Evolutionary conservation across 2,797 vertebrate species (phyloP).

Genomic region (Myotis pilosus): DNA sequence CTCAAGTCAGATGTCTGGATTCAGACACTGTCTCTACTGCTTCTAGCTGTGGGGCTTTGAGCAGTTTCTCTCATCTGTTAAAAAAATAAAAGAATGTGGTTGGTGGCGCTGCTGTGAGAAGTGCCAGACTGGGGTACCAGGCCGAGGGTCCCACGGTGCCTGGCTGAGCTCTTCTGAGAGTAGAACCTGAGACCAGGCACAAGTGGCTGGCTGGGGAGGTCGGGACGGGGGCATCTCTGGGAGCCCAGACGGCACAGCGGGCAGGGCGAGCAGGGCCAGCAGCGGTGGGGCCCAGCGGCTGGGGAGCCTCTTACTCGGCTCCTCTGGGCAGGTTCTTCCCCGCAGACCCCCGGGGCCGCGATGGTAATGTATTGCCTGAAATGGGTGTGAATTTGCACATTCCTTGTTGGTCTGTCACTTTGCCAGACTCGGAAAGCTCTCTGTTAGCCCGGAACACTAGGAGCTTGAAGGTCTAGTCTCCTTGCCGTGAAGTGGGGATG

Average conservation of each 20-base stretch:
- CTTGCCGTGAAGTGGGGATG: not conserved
- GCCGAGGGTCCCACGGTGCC: rapidly evolving
- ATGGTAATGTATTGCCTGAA: not conserved
- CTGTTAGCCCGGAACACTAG: not conserved
- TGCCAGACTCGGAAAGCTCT: not conserved
- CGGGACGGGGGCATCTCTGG: not conserved
- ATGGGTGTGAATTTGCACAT: not conserved
- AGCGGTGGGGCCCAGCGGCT: not conserved
- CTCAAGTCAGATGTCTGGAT: not conserved
- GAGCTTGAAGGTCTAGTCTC: not conserved
- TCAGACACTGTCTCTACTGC: not conserved
- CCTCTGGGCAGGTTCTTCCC: not conserved
- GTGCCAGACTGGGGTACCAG: rapidly evolving
- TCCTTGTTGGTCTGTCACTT: not conserved
- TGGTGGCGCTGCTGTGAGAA: not conserved
- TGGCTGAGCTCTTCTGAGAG: not conserved
- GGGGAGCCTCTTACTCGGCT: not conserved
- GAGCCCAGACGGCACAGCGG: not conserved
- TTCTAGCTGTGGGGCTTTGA: not conserved
- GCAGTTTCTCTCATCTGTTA: not conserved
- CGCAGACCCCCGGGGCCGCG: not conserved
- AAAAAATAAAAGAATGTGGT: not conserved
- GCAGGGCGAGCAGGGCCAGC: not conserved
- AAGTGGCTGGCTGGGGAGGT: not conserved
- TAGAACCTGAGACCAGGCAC: not conserved